Percentiles rank a stretch among this genome's conserved stretches.
Conservation (phyloP, 2,888 invertebrate genomes). For the Drosophila eohydei region DNA sequence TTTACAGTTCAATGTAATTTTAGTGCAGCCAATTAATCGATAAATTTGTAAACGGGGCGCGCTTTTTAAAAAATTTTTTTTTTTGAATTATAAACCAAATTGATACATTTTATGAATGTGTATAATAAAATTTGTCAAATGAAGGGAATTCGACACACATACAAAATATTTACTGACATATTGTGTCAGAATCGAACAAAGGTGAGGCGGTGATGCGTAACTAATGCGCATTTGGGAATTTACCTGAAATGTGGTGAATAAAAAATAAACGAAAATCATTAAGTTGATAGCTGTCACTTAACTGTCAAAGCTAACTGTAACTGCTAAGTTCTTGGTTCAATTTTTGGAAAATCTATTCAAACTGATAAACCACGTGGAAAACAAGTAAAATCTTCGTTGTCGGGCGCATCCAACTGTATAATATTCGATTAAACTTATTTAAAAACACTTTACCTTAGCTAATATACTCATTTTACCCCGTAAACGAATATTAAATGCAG, state of each 20-base stretch:
- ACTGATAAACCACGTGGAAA: neutral
- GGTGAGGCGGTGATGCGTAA: conserved; percentile 45
- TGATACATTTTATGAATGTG: neutral
- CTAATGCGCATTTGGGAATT: conserved; percentile 39
- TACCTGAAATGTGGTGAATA: conserved; percentile 24
- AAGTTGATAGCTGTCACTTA: conserved; percentile 23
- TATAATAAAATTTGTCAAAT: neutral
- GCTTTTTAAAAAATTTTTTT: neutral
- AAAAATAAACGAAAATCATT: conserved; percentile 12
- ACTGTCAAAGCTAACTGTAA: neutral
- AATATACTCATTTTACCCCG: too few species aligned
- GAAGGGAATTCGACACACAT: neutral
- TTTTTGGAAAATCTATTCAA: neutral
- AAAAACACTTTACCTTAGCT: neutral
- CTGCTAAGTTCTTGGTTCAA: neutral
- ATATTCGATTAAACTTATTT: neutral
- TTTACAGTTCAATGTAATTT: neutral
- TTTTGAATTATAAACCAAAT: neutral
- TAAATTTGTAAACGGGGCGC: neutral
- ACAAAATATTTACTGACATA: neutral
- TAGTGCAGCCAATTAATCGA: neutral
- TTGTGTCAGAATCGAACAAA: conserved; percentile 19
- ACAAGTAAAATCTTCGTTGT: neutral
- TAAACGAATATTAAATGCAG: too few species aligned
- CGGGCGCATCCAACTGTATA: neutral